Conservation (phyloP, 2,113 vertebrate species). For the Indri indri region DNA sequence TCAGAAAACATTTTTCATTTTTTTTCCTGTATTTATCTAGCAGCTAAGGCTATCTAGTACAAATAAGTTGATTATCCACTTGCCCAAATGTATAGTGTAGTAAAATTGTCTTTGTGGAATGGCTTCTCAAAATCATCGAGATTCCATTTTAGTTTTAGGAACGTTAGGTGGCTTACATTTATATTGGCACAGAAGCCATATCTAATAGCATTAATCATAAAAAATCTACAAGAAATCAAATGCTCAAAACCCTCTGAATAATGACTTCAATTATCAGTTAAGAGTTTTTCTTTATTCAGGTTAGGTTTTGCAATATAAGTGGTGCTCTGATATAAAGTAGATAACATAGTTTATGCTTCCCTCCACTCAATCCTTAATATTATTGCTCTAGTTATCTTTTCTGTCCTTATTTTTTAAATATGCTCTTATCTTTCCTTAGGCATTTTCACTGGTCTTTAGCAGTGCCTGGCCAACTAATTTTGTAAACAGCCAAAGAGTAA, state of each 20-base stretch:
- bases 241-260: constrained; percentile 54
- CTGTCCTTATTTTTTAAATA: not conserved
- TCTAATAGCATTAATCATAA: constrained; percentile 52
- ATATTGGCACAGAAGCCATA: constrained; percentile 46
- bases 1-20: constrained; percentile 86
- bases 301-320: not conserved
- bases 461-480: constrained; percentile 3
- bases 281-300: not conserved
- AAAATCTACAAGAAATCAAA: constrained; percentile 71
- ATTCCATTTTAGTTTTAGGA: constrained; percentile 69
- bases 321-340: not conserved
- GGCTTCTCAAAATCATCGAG: constrained; percentile 76
- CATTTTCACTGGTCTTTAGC: not conserved
- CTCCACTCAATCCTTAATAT: not conserved
- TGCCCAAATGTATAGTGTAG: constrained; percentile 65
- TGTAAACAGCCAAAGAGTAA: not conserved
- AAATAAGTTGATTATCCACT: constrained; percentile 72
- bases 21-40: constrained; percentile 72
- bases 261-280: constrained; percentile 24
- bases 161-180: constrained; percentile 55
- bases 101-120: constrained; percentile 74
- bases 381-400: not conserved
- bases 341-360: not conserved
- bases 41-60: constrained; percentile 75
- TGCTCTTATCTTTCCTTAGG: not conserved